A percentile compares a stretch with the other conserved stretches of the same genome.
Evolutionary conservation across 2,113 vertebrate genomes (phyloP).

Genomic region (Tragelaphus strepsiceros): DNA sequence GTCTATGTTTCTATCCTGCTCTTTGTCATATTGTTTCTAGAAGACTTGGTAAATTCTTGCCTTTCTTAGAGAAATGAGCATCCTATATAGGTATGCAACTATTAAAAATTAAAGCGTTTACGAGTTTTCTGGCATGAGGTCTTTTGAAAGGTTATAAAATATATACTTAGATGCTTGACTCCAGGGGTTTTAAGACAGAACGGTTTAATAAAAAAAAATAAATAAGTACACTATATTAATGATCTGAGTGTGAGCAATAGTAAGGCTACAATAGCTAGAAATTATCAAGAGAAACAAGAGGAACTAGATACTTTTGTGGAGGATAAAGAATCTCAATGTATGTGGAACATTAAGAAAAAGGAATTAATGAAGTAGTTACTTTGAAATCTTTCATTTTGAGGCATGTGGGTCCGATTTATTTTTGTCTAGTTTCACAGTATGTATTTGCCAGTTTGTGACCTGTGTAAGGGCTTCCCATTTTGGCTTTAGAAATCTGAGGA

Average conservation of each 20-base stretch:
- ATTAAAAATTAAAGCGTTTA: conserved; percentile 36
- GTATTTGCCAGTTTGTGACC: neutral
- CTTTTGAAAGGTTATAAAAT: neutral
- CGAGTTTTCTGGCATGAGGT: neutral
- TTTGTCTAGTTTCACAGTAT: neutral
- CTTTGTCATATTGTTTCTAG: neutral
- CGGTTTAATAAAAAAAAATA: conserved; percentile 45
- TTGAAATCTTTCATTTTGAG: conserved; percentile 16
- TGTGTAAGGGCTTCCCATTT: neutral
- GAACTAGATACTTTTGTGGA: neutral
- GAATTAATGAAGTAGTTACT: neutral
- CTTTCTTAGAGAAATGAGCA: neutral
- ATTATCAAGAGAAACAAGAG: neutral
- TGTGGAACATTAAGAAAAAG: neutral
- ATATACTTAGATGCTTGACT: neutral
- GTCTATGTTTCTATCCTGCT: neutral
- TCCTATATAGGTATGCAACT: neutral
- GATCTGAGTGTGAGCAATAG: neutral
- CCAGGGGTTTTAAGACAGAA: conserved; percentile 14
- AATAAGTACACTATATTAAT: neutral
- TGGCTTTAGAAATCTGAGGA: neutral
- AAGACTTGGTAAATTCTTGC: neutral
- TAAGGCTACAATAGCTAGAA: neutral
- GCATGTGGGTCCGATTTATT: neutral
- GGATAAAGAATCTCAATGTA: neutral